Conservation (phyloP, 2,113 vertebrate species). For the Uria aalge region DNA sequence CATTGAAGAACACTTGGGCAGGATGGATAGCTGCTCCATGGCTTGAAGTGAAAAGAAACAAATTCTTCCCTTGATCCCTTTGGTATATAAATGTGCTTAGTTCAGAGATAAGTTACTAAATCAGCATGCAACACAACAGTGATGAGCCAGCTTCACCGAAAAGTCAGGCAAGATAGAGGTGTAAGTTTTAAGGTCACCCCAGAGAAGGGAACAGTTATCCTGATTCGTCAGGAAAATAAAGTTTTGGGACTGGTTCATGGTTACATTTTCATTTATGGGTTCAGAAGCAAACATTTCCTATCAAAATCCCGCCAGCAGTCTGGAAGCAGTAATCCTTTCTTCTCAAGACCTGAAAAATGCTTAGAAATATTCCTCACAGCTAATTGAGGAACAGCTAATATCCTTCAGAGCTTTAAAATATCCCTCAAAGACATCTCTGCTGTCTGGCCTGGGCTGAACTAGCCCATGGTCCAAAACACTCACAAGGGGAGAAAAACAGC, state of each 20-base stretch:
- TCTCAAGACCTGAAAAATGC: background rate
- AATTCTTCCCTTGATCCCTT: background rate
- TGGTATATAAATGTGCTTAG: background rate
- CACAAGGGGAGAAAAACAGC: background rate
- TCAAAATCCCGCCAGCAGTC: background rate
- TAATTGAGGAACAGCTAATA: background rate
- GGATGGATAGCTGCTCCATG: background rate
- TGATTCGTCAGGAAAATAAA: background rate
- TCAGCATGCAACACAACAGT: background rate
- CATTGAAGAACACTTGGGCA: background rate
- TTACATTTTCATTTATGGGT: background rate
- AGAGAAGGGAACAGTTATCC: background rate
- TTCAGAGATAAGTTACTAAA: background rate
- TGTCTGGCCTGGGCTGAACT: too few relatives aligned
- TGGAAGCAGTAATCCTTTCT: background rate
- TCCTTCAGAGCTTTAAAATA: background rate
- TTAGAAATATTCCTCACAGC: background rate
- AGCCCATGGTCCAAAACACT: background rate
- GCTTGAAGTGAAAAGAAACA: background rate
- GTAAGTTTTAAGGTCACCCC: background rate
- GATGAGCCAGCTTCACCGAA: background rate
- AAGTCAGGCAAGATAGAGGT: background rate
- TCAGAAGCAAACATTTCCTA: background rate
- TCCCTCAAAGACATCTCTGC: background rate
- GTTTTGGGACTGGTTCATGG: background rate